Conservation (phyloP, 2,888 invertebrate genomes). For the Drosophila neotestacea region DNA sequence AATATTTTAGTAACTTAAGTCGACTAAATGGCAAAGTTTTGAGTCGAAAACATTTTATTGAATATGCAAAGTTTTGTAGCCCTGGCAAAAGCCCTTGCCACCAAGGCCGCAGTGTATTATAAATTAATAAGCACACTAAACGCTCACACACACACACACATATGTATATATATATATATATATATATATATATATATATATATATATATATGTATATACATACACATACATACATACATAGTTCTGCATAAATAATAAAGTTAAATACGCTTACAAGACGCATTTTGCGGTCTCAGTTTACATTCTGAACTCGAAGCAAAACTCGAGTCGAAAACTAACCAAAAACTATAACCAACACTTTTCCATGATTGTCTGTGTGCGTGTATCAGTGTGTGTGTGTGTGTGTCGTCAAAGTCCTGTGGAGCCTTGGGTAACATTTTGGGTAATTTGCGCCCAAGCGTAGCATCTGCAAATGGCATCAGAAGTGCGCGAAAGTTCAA, state of each 20-base stretch:
- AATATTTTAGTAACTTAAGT: slow-evolving; percentile 36
- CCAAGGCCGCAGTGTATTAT: slow-evolving; percentile 80
- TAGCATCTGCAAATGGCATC: slow-evolving; percentile 63
- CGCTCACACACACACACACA: slow-evolving; percentile 31
- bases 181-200: neutral
- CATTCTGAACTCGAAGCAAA: slow-evolving; percentile 48
- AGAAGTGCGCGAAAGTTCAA: slow-evolving; percentile 64
- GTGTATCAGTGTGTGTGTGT: slow-evolving; percentile 16
- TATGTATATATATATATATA: neutral
- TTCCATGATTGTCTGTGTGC: slow-evolving; percentile 7
- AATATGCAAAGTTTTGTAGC: slow-evolving; percentile 54
- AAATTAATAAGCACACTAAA: slow-evolving; percentile 77
- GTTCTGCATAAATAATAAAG: slow-evolving; percentile 77
- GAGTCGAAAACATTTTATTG: slow-evolving; percentile 58
- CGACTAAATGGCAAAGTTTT: slow-evolving; percentile 61
- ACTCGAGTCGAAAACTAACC: slow-evolving; percentile 48
- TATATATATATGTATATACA: slow-evolving; percentile 1
- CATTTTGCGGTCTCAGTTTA: slow-evolving; percentile 64
- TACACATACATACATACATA: neutral
- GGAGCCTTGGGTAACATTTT: slow-evolving; percentile 76
- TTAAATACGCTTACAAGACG: slow-evolving; percentile 80
- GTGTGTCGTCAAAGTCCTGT: slow-evolving; percentile 23
- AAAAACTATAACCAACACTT: slow-evolving; percentile 45
- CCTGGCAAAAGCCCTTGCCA: slow-evolving; percentile 42
- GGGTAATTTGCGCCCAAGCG: slow-evolving; percentile 66